Evolutionary conservation across 2,797 vertebrate genomes (phyloP).

Genomic region (Tapera naevia): DNA sequence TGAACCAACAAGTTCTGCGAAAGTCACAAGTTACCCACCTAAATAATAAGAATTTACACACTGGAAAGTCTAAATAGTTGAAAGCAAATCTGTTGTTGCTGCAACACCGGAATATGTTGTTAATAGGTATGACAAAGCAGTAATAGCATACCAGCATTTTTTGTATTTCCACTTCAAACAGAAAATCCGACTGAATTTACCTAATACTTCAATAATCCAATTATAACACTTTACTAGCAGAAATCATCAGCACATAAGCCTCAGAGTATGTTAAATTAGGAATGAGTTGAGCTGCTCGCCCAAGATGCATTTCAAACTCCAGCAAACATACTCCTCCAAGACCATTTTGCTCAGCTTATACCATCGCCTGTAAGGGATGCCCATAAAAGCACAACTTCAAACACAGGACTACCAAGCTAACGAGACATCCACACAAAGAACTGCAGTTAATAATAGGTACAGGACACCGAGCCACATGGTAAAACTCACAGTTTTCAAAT

Average conservation of each 20-base stretch:
- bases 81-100: slow-evolving; percentile 42
- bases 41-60: background rate
- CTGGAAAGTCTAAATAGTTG: slow-evolving; percentile 7
- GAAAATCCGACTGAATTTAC: slow-evolving; percentile 73
- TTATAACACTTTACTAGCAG: slow-evolving; percentile 72
- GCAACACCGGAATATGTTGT: slow-evolving; percentile 28
- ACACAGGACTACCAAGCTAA: too few species aligned
- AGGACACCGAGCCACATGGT: background rate
- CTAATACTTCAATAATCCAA: slow-evolving; percentile 79
- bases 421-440: background rate
- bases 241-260: slow-evolving; percentile 67
- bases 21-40: background rate
- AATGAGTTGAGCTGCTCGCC: slow-evolving; percentile 26
- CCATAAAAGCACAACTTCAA: accelerated
- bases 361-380: background rate
- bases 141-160: slow-evolving; percentile 53
- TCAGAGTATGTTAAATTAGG: slow-evolving; percentile 47
- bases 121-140: slow-evolving; percentile 66
- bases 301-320: background rate
- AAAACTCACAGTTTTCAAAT: background rate
- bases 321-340: background rate
- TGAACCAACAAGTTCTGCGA: accelerated
- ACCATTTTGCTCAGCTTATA: accelerated
- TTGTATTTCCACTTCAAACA: slow-evolving; percentile 74
- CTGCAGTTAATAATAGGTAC: background rate